phyloP scores from a whole-genome alignment of 2,888 invertebrate species.

The Caenorhabditis sp. region DNA sequence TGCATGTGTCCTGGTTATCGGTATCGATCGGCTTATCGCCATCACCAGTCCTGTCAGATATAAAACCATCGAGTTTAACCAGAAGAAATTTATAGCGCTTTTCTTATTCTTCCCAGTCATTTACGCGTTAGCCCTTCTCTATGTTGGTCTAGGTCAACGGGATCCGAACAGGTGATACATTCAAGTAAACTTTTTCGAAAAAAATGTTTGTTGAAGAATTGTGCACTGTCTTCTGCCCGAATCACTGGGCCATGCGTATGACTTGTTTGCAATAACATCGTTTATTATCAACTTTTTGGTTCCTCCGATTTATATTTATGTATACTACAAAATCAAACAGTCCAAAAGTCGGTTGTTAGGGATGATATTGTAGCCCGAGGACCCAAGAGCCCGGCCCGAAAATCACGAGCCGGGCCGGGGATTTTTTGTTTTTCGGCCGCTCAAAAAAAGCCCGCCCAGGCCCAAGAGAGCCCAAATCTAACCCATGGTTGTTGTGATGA shows the following conservation, averaged over 20 bases:
- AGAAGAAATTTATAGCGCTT: background rate
- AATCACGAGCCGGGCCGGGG: too few relatives aligned
- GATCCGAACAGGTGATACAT: background rate
- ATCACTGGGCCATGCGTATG: slow-evolving; percentile 7
- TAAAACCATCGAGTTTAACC: slow-evolving; percentile 2
- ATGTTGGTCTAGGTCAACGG: background rate
- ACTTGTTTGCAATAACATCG: slow-evolving; percentile 7
- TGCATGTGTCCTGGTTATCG: background rate
- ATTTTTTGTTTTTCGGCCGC: too few relatives aligned
- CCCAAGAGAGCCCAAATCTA: too few relatives aligned
- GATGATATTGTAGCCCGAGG: too few relatives aligned
- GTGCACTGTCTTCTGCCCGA: slow-evolving; percentile 3
- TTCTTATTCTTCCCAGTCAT: slow-evolving; percentile 3
- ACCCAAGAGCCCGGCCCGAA: too few relatives aligned
- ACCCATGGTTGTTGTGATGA: too few relatives aligned
- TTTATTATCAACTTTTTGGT: slow-evolving; percentile 5
- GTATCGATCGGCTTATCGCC: slow-evolving; percentile 18
- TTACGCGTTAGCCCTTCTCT: slow-evolving; percentile 5
- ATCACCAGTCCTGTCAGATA: slow-evolving; percentile 2
- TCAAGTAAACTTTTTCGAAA: background rate
- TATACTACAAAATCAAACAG: background rate
- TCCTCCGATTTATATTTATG: slow-evolving; percentile 7
- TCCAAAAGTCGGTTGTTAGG: background rate
- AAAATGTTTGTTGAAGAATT: background rate
- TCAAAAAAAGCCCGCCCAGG: too few relatives aligned